These are phyloP conservation scores for Quadriops clusia DNA, from an alignment of 2,888 invertebrate genomes.

Conservation along the genomic window DNA sequence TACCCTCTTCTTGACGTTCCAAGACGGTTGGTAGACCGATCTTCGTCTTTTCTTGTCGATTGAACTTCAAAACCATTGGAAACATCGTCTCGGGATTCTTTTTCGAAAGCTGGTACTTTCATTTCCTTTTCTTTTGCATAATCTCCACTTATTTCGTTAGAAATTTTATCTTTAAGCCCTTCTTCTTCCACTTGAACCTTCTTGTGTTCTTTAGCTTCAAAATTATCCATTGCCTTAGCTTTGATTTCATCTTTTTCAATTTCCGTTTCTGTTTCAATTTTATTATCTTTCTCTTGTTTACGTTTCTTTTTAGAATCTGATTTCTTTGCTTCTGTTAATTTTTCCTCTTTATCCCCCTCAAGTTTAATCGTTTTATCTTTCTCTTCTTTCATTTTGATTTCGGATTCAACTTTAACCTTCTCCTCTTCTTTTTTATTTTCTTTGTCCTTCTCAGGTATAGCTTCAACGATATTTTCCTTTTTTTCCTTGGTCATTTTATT, in stretches of 20 bases:
- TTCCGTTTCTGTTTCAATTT: slow-evolving; percentile 13
- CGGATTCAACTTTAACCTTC: slow-evolving; percentile 22
- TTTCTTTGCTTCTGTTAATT: neutral
- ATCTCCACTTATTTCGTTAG: slow-evolving; percentile 13
- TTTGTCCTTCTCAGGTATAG: slow-evolving; percentile 20
- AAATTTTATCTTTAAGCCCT: slow-evolving; percentile 12
- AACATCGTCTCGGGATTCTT: slow-evolving; percentile 5
- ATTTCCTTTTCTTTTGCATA: slow-evolving; percentile 11
- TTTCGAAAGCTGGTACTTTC: slow-evolving; percentile 3
- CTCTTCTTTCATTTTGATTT: slow-evolving; percentile 19
- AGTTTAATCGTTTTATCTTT: slow-evolving; percentile 16
- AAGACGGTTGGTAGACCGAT: too few relatives aligned
- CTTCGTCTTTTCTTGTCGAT: too few relatives aligned
- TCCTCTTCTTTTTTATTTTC: slow-evolving; percentile 22
- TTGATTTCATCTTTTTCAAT: slow-evolving; percentile 8
- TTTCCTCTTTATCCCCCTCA: slow-evolving; percentile 15
- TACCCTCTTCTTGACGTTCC: too few relatives aligned
- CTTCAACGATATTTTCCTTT: slow-evolving; percentile 27
- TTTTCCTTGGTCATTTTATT: slow-evolving; percentile 22
- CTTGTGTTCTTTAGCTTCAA: slow-evolving; percentile 11
- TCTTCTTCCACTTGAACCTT: slow-evolving; percentile 11
- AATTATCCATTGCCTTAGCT: slow-evolving; percentile 12
- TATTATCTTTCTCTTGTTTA: slow-evolving; percentile 13
- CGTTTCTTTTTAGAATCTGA: slow-evolving; percentile 7
- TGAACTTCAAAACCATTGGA: too few relatives aligned